Base-by-base conservation (phyloP, 2,888 invertebrate species). In the Apeira syringaria region DNA sequence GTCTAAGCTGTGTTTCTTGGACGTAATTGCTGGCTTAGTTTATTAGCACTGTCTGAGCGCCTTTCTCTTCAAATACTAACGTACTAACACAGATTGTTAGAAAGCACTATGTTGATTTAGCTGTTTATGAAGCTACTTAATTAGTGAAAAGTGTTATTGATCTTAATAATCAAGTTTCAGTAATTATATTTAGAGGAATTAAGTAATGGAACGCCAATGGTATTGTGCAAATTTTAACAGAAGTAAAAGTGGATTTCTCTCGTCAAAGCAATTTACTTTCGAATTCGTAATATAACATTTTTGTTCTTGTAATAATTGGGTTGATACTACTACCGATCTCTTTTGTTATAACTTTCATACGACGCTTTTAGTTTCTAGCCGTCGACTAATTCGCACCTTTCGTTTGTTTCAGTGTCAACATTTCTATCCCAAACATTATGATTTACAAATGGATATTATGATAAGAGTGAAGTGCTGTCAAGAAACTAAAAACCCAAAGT, bases 361-460 rank as follows among this genome's bases (percentile, higher is more conserved):
- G 1, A 17, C 18, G 18, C 8, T 8, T 26, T 24, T 2, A 18
- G 24, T 31, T 20, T 32, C 8, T 25, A 24, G 6, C 24, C 18
- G 5, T 44, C 15, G 17, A 24, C 41, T 50, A 45, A 43, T 46
- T 10, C 31, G 24, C 33, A 17, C 34, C 43, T 76, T 64, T 74
- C 64, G 64, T 67, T 89, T 88, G 87, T 89, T 89, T 56, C 87
- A 88, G 88, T 89, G 88, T 84, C 88, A 88, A 87, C 86, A 87
- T 88, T 88, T 89, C 82, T 88, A 86, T 70, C 89, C 89, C 80
- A 89, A 89, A 82, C 86, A 88, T 86, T 89, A 89, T 89, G 89
- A 89, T 88, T 87, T 89, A 89, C 89, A 88, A 89, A 89, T 89
- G 89, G 89, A 89, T 89, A 89, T 89, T 89, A 89, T 86, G 87